Conservation (phyloP, 2,797 vertebrate species). For the Malurus leucopterus region DNA sequence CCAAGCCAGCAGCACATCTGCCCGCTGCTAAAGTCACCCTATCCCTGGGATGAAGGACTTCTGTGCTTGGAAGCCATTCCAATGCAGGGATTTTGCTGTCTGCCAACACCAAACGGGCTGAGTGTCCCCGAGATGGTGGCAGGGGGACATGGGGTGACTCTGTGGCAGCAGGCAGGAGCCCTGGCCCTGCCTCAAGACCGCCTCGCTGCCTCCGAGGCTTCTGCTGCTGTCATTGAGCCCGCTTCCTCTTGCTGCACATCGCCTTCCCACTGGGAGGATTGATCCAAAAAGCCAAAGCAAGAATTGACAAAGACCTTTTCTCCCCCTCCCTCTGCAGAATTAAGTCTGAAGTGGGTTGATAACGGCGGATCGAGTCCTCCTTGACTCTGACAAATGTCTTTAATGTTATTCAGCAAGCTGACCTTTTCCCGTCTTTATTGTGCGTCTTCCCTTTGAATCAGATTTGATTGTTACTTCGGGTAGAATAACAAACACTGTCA, state of each 20-base stretch:
- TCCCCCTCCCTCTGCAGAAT: conserved; percentile 44
- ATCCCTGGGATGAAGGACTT: background rate
- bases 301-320: conserved; percentile 63
- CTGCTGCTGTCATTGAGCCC: background rate
- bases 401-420: conserved; percentile 67
- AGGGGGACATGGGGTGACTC: background rate
- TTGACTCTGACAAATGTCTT: conserved; percentile 71
- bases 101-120: background rate
- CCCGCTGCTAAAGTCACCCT: background rate
- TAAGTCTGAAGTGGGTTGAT: conserved; percentile 63
- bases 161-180: background rate
- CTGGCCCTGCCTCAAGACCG: background rate
- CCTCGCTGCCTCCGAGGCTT: conserved; percentile 22
- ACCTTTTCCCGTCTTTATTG: conserved; percentile 65
- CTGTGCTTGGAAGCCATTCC: background rate
- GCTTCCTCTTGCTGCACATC: background rate
- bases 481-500: conserved; percentile 64
- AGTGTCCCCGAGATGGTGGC: background rate
- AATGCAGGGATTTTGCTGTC: background rate
- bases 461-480: conserved; percentile 68
- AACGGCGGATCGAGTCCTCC: conserved; percentile 47
- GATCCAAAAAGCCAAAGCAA: conserved; percentile 56
- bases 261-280: conserved; percentile 50
- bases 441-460: conserved; percentile 64
- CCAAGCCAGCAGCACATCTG: background rate